Evolutionary conservation across 37 sponge, comb jelly and placozoan genomes (phyloP), one percentile per base, ranked within the genome.

Genomic region (Spongilla lacustris): DNA sequence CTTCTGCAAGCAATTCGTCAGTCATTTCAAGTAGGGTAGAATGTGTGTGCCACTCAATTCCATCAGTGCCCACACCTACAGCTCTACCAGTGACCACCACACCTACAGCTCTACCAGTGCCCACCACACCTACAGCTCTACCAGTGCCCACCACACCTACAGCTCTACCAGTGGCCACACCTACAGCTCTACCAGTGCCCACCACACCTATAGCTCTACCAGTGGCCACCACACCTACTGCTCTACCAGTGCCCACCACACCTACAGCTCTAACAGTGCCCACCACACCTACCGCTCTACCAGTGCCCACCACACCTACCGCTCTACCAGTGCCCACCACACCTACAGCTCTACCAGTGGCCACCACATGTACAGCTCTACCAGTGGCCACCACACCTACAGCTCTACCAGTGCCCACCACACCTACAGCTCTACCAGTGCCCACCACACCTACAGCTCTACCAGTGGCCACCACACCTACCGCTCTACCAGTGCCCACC

Each of bases 41-140:
- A 58, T 58, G 21, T 58, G 58, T 58, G 58, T 58, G 58, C 58
- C 58, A 58, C 21, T 17, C 58, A 58, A 58, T 58, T 58, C 58
- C 58, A 58, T 58, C 58, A 58, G 58, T 58, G 58, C 58, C 58
- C 58, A 58, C 58, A 58, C 58, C 58, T 58, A 58, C 58, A 58
- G 58, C 58, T 58, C 58, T 58, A 58, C 58, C 58, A 58, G 58
- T 58, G 58, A 10, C 58, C 58, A 58, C 58, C 58, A 58, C 58
- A 58, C 58, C 58, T 58, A 58, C 58, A 58, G 58, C 21, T 58
- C 58, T 58, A 58, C 58, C 58, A 58, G 58, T 58, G 58, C 58
- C 58, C 58, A 58, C 41, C 58, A 58, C 58, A 58, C 58, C 58
- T 58, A 58, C 58, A 58, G 58, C 58, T 58, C 58, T 58, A 58